A percentile compares a stretch with the other conserved stretches of the same genome.
phyloP scores from a whole-genome alignment of 2,888 invertebrate genomes.

The Ptychoptera albimana region DNA sequence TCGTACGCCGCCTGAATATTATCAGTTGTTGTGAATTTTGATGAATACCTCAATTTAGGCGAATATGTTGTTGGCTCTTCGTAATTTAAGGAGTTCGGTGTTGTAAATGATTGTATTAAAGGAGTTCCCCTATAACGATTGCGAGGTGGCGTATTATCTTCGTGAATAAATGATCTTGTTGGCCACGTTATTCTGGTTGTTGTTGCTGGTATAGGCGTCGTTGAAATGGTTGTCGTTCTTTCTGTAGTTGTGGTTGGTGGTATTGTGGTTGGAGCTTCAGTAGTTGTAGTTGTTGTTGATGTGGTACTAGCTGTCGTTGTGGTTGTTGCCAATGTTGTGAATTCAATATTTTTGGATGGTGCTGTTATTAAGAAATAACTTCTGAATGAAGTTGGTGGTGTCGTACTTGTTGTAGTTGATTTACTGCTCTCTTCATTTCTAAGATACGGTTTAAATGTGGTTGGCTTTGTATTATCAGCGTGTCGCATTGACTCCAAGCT shows the following conservation, averaged over 20 bases:
- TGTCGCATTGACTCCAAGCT: constrained; percentile 34
- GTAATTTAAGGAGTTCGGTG: constrained; percentile 16
- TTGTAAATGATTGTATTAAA: constrained; percentile 15
- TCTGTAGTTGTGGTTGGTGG: constrained; percentile 9
- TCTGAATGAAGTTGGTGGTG: constrained; percentile 17
- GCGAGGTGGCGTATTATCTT: constrained; percentile 11
- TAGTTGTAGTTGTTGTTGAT: constrained; percentile 9
- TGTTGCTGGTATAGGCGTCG: constrained; percentile 12
- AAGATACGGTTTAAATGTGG: constrained; percentile 10
- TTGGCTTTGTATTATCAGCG: constrained; percentile 20
- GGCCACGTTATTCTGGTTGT: constrained; percentile 8
- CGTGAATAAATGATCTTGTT: not conserved
- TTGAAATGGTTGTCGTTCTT: constrained; percentile 14
- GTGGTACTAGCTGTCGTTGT: constrained; percentile 7
- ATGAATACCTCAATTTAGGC: constrained; percentile 20
- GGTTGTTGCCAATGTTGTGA: not conserved
- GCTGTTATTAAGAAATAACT: constrained; percentile 21
- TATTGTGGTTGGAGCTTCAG: constrained; percentile 15
- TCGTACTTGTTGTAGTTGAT: constrained; percentile 8
- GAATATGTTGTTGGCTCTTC: constrained; percentile 27
- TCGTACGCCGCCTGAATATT: not conserved
- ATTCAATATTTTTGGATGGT: constrained; percentile 12
- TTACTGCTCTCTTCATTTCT: constrained; percentile 18
- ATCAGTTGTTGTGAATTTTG: constrained; percentile 1
- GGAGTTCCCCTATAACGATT: constrained; percentile 26